Conservation (phyloP, 2,113 vertebrate species). For the Carassius gibelio region DNA sequence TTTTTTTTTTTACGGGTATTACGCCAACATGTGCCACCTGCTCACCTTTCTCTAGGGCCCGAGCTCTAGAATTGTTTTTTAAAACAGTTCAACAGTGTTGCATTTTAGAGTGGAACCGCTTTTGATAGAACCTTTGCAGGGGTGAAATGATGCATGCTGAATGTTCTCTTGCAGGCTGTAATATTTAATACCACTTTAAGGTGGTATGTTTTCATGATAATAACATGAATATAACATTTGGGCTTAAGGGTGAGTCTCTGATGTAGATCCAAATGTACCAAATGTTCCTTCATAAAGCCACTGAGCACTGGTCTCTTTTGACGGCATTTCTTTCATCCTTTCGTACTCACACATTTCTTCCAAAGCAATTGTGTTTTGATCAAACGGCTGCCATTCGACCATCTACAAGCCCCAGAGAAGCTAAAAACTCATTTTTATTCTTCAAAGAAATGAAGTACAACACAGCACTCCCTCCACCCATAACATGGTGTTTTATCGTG, state of each 20-base stretch:
- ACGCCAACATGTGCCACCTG: slow-evolving; percentile 30
- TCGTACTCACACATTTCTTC: slow-evolving; percentile 32
- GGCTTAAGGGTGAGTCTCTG: slow-evolving; percentile 17
- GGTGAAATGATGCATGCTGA: neutral
- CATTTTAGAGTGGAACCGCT: slow-evolving; percentile 11
- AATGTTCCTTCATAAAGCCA: slow-evolving; percentile 30
- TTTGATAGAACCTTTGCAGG: slow-evolving; percentile 20
- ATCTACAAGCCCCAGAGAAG: slow-evolving; percentile 37
- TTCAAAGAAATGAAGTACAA: slow-evolving; percentile 43
- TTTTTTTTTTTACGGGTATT: neutral
- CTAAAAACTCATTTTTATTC: slow-evolving; percentile 43
- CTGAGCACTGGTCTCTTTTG: slow-evolving; percentile 14
- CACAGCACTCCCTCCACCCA: neutral
- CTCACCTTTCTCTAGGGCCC: slow-evolving; percentile 40
- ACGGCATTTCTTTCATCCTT: slow-evolving; percentile 36
- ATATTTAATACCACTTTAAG: slow-evolving; percentile 13
- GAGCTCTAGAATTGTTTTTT: slow-evolving; percentile 1
- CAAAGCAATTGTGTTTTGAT: slow-evolving; percentile 47
- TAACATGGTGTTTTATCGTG: slow-evolving; percentile 26
- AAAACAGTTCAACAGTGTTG: neutral
- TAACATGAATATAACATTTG: slow-evolving; percentile 32
- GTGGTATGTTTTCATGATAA: slow-evolving; percentile 13
- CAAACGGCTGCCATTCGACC: slow-evolving; percentile 14
- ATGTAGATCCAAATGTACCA: slow-evolving; percentile 18
- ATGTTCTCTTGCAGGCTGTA: slow-evolving; percentile 16